phyloP scores from a whole-genome alignment of 2,888 invertebrate species.

The Rotaria magnacalcarata region DNA sequence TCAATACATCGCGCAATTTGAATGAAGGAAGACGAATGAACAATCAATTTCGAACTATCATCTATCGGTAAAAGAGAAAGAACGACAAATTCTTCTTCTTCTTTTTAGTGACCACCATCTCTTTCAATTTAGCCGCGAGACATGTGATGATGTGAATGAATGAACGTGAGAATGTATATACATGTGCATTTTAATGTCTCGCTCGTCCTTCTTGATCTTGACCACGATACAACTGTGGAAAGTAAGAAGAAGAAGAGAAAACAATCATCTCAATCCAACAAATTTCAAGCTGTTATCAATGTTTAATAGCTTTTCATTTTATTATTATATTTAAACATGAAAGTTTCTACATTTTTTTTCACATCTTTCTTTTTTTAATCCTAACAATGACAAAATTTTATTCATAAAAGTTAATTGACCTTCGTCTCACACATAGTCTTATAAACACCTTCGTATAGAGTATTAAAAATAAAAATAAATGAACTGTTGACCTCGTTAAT shows the following conservation, averaged over 20 bases:
- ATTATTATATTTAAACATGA: neutral
- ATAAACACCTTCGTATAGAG: neutral
- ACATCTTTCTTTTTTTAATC: neutral
- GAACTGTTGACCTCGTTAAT: slow-evolving; percentile 9
- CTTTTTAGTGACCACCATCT: neutral
- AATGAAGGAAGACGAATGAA: slow-evolving; percentile 1
- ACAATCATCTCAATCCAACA: neutral
- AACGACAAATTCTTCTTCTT: slow-evolving; percentile 13
- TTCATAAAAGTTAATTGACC: neutral
- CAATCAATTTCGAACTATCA: slow-evolving; percentile 20
- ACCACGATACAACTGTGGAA: neutral
- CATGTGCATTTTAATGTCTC: neutral
- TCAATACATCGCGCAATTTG: neutral
- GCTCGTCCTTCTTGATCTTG: neutral
- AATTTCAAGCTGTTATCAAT: neutral
- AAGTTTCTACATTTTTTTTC: neutral
- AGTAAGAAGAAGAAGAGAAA: neutral
- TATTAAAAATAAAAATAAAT: neutral
- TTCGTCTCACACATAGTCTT: slow-evolving; percentile 3
- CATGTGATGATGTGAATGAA: slow-evolving; percentile 9
- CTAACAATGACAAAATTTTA: neutral
- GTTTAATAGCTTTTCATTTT: neutral
- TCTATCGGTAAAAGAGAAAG: neutral
- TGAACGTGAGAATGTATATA: neutral
- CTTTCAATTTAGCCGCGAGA: neutral